phyloP scores from a whole-genome alignment of 2,888 invertebrate species.

The Hyposoter dolosus region DNA sequence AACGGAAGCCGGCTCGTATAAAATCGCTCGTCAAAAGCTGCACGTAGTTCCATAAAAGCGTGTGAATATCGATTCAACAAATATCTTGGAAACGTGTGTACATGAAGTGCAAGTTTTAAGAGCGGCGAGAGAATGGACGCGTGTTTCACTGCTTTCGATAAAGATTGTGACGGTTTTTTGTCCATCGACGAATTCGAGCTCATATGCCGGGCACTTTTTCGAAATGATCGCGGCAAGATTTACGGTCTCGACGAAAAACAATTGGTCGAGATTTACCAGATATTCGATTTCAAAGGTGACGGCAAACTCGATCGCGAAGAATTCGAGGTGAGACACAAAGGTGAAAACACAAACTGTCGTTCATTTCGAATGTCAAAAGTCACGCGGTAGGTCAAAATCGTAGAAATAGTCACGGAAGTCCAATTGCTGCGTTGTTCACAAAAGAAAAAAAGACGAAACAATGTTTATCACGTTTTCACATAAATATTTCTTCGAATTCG shows the following conservation, averaged over 20 bases:
- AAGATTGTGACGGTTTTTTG: conserved; percentile 94
- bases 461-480: neutral
- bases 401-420: neutral
- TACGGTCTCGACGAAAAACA: conserved; percentile 91
- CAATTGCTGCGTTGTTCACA: neutral
- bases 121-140: conserved; percentile 89
- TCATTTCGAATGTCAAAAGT: neutral
- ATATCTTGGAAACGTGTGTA: conserved; percentile 74
- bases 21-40: conserved; percentile 11
- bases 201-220: conserved; percentile 94
- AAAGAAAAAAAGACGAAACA: neutral
- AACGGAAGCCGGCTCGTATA: conserved; percentile 11
- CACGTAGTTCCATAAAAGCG: conserved; percentile 38
- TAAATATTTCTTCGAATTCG: neutral
- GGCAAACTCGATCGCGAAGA: conserved; percentile 93
- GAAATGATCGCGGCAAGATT: conserved; percentile 94
- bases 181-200: conserved; percentile 92
- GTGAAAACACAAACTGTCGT: neutral
- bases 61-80: conserved; percentile 81
- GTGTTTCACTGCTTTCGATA: conserved; percentile 96
- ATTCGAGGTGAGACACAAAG: conserved; percentile 86
- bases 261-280: conserved; percentile 91
- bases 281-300: conserved; percentile 92
- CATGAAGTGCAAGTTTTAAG: conserved; percentile 81
- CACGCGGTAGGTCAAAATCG: neutral